Conservation (phyloP, 2,797 vertebrate genomes). For the Astyanax mexicanus region DNA sequence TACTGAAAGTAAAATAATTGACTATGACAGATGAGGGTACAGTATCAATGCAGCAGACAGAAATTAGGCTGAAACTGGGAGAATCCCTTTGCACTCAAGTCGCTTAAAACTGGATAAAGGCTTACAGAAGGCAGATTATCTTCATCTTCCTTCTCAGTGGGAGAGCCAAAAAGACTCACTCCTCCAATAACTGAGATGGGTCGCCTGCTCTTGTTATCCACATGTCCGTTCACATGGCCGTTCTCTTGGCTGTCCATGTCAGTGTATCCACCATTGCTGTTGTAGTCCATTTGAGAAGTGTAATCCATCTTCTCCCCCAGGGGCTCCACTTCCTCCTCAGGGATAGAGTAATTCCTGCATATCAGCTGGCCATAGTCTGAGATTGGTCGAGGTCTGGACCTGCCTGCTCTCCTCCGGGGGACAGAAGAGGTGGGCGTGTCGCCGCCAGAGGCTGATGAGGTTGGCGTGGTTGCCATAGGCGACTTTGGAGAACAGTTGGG, state of each 20-base stretch:
- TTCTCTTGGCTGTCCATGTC: slow-evolving; percentile 54
- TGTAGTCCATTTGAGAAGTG: slow-evolving; percentile 49
- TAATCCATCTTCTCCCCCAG: slow-evolving; percentile 68
- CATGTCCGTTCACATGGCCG: slow-evolving; percentile 56
- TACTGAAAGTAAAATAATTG: no score
- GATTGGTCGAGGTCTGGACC: slow-evolving; percentile 86
- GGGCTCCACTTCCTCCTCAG: slow-evolving; percentile 82
- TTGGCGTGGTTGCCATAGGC: slow-evolving; percentile 44
- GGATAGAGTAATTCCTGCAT: slow-evolving; percentile 86
- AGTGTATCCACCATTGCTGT: slow-evolving; percentile 26
- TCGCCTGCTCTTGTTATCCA: slow-evolving; percentile 76
- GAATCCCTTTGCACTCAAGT: neutral
- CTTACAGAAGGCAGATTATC: slow-evolving; percentile 89
- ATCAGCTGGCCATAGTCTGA: slow-evolving; percentile 91
- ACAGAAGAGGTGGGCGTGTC: slow-evolving; percentile 73
- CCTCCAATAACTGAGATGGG: slow-evolving; percentile 91
- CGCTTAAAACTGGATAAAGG: slow-evolving; percentile 16
- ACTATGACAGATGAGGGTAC: no score
- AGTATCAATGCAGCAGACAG: neutral
- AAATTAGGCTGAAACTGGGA: neutral
- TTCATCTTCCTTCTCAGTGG: slow-evolving; percentile 81
- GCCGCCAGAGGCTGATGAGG: slow-evolving; percentile 39
- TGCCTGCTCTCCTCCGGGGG: slow-evolving; percentile 78
- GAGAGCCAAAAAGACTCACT: slow-evolving; percentile 79
- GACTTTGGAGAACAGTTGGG: slow-evolving; percentile 55